These are phyloP conservation scores for Mya arenaria DNA, from an alignment of 1,140 invertebrate species.

Conservation along the genomic window DNA sequence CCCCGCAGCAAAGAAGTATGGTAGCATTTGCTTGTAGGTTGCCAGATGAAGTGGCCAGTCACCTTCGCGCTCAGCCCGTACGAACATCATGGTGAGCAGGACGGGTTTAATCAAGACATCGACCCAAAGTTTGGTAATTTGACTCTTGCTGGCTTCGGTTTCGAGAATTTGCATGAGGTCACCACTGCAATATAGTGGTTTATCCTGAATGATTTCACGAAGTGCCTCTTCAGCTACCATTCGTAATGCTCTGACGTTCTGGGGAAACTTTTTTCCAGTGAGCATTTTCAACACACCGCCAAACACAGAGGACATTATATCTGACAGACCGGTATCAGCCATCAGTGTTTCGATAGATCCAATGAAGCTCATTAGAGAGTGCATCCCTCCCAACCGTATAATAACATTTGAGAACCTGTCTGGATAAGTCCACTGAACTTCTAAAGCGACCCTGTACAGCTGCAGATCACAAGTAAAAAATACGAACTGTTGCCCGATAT, in stretches of 20 bases:
- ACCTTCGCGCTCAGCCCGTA: conserved; percentile 63
- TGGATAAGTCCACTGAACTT: conserved; percentile 49
- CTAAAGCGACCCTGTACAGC: conserved; percentile 10
- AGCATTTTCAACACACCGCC: conserved; percentile 59
- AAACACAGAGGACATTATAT: conserved; percentile 48
- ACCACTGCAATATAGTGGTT: not conserved
- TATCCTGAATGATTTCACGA: not conserved
- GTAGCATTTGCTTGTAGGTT: conserved; percentile 55
- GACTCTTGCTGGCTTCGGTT: conserved; percentile 34
- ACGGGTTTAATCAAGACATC: conserved; percentile 62
- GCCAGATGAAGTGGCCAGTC: conserved; percentile 64
- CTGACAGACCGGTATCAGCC: conserved; percentile 53
- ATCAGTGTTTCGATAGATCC: conserved; percentile 62
- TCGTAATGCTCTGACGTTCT: conserved; percentile 59
- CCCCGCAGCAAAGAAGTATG: conserved; percentile 66
- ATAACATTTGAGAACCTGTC: conserved; percentile 53
- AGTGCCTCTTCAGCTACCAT: conserved; percentile 54
- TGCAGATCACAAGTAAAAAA: conserved; percentile 42
- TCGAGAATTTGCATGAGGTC: conserved; percentile 4
- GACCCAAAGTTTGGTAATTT: conserved; percentile 63
- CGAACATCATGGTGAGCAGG: conserved; percentile 62
- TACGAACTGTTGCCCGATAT: conserved; percentile 31
- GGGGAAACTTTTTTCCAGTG: conserved; percentile 62
- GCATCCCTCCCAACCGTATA: conserved; percentile 61
- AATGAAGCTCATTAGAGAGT: conserved; percentile 63